Percentiles rank a stretch among this genome's conserved stretches.
Conservation (phyloP, 1,140 invertebrate genomes). For the Choristoneura fumiferana region DNA sequence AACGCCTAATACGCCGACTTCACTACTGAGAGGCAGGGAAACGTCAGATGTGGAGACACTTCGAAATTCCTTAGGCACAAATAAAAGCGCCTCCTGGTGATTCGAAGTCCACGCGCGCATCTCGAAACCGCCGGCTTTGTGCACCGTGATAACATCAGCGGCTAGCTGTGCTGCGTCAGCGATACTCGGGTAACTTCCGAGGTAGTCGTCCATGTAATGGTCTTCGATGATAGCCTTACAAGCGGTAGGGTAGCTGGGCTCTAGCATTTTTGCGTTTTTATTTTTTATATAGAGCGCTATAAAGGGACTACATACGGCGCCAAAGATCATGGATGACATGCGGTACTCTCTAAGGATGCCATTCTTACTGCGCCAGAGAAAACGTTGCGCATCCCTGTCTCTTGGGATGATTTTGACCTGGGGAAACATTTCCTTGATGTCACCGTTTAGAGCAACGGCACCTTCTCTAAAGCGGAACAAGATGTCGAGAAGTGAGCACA, state of each 20-base stretch:
- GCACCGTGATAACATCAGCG: constrained; percentile 28
- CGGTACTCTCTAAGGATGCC: constrained; percentile 19
- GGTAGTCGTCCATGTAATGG: constrained; percentile 49
- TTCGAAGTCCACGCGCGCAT: constrained; percentile 26
- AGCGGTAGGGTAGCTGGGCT: constrained; percentile 26
- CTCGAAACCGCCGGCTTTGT: constrained; percentile 25
- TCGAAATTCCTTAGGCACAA: not conserved
- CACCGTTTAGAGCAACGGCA: too few species aligned
- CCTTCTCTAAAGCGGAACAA: too few species aligned
- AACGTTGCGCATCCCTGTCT: constrained; percentile 39
- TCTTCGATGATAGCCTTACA: constrained; percentile 29
- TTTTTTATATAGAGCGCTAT: constrained; percentile 31
- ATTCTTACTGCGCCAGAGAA: constrained; percentile 32
- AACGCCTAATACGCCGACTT: too few species aligned
- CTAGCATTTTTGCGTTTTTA: constrained; percentile 32
- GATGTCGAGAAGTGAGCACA: too few species aligned
- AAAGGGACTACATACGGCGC: constrained; percentile 30
- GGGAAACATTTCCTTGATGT: too few species aligned
- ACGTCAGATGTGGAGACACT: too few species aligned
- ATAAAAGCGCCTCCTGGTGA: not conserved
- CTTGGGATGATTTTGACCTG: not conserved
- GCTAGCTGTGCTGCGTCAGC: constrained; percentile 30
- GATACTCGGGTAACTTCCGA: constrained; percentile 28
- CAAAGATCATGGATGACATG: constrained; percentile 38
- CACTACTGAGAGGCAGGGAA: too few species aligned